Evolutionary conservation across 1,140 invertebrate genomes (phyloP).

Genomic region (Drosophila ambigua): DNA sequence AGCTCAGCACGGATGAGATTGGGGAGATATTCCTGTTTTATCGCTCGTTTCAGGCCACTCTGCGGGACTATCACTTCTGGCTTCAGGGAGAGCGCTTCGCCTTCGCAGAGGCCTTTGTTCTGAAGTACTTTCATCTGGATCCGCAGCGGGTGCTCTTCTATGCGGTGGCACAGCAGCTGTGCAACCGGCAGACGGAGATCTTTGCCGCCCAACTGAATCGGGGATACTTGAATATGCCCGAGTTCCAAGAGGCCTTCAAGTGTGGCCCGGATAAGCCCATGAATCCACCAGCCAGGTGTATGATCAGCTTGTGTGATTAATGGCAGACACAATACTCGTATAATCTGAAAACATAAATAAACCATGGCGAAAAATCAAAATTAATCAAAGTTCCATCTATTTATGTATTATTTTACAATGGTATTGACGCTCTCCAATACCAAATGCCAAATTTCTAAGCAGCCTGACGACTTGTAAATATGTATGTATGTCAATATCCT

Average conservation of each 20-base stretch:
- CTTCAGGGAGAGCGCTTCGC: slow-evolving; percentile 69
- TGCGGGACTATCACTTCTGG: slow-evolving; percentile 71
- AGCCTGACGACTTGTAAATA: slow-evolving; percentile 43
- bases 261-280: slow-evolving; percentile 47
- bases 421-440: not conserved
- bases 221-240: slow-evolving; percentile 71
- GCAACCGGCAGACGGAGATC: slow-evolving; percentile 57
- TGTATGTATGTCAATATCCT: slow-evolving; percentile 19
- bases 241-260: slow-evolving; percentile 70
- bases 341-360: not conserved
- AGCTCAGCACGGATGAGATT: slow-evolving; percentile 48
- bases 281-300: slow-evolving; percentile 73
- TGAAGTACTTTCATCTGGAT: slow-evolving; percentile 66
- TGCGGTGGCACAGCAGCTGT: slow-evolving; percentile 72
- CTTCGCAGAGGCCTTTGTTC: slow-evolving; percentile 74
- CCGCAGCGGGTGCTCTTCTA: slow-evolving; percentile 67
- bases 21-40: slow-evolving; percentile 63
- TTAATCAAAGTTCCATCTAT: slow-evolving; percentile 5
- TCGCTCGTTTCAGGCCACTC: slow-evolving; percentile 56
- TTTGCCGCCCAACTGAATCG: slow-evolving; percentile 63
- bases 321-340: not conserved
- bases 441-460: slow-evolving; percentile 14
- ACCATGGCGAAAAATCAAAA: not conserved
- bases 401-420: too few species aligned
- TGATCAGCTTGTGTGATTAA: slow-evolving; percentile 62